These are phyloP conservation scores for Styela clava DNA, from an alignment of 23 tunicate genomes.

Conservation along the genomic window DNA sequence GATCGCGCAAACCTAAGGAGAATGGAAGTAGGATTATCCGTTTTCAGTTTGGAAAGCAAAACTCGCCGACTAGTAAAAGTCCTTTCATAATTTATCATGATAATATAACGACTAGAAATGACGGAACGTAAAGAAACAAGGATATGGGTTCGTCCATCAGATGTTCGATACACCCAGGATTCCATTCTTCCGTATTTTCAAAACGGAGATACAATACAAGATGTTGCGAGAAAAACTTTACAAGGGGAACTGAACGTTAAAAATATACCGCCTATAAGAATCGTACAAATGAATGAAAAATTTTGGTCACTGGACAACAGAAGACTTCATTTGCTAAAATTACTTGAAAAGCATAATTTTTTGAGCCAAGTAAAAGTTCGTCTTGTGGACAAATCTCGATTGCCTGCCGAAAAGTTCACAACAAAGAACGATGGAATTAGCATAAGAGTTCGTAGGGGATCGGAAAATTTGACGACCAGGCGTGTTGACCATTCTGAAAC, in stretches of 20 bases:
- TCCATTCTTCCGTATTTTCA: not conserved
- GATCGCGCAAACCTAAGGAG: too few species aligned
- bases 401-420: not conserved
- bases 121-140: not conserved
- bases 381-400: not conserved
- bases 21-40: too few species aligned
- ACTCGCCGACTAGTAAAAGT: too few species aligned
- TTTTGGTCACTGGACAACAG: conserved; percentile 15
- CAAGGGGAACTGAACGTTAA: not conserved
- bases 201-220: not conserved
- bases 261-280: not conserved
- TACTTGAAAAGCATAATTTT: not conserved
- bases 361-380: not conserved
- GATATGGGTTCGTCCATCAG: conserved; percentile 1
- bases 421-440: not conserved
- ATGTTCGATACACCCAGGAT: not conserved
- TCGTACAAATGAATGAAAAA: not conserved
- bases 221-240: not conserved
- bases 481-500: too few species aligned
- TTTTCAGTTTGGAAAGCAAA: too few species aligned
- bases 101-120: too few species aligned
- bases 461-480: too few species aligned
- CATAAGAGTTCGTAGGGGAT: not conserved
- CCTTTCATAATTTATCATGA: too few species aligned
- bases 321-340: conserved; percentile 5